These are phyloP conservation scores for Nephotettix cincticeps DNA, from an alignment of 1,140 invertebrate genomes.

Conservation along the genomic window DNA sequence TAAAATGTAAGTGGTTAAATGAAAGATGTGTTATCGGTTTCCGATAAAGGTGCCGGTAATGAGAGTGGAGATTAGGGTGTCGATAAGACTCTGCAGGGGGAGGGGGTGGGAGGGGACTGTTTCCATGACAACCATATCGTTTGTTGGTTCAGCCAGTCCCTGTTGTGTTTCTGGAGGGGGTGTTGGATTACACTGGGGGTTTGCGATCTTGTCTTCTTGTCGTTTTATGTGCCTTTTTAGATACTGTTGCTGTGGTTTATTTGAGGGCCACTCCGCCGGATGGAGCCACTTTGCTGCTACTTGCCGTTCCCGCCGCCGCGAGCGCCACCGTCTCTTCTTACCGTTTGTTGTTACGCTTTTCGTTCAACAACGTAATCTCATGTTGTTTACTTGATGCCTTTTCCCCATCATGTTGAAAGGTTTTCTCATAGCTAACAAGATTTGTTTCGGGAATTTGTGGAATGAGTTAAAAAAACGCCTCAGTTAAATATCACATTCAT, in stretches of 20 bases:
- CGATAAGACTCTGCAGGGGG: neutral
- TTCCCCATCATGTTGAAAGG: too few species aligned
- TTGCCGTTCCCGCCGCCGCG: neutral
- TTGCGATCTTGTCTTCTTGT: conserved; percentile 28
- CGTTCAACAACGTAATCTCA: too few species aligned
- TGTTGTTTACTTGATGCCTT: too few species aligned
- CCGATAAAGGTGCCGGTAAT: conserved; percentile 11
- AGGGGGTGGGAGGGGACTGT: conserved; percentile 26
- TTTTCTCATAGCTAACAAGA: too few species aligned
- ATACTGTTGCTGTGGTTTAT: conserved; percentile 26
- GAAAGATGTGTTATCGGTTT: conserved; percentile 21
- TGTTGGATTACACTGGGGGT: conserved; percentile 24
- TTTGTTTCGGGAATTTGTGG: too few species aligned
- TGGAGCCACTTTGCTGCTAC: conserved; percentile 14
- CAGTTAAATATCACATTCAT: too few species aligned
- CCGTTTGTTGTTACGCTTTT: too few species aligned
- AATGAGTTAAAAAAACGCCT: too few species aligned
- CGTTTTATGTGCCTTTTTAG: conserved; percentile 27
- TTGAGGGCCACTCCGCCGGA: conserved; percentile 3
- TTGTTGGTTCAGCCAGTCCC: conserved; percentile 35
- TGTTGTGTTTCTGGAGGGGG: conserved; percentile 1
- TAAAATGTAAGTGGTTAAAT: conserved; percentile 13
- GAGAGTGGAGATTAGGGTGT: conserved; percentile 10
- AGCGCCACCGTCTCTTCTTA: neutral
- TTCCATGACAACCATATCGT: conserved; percentile 36